A percentile compares a stretch with the other conserved stretches of the same genome.
phyloP scores from a whole-genome alignment of 37 sponge, comb jelly and placozoan species.

The Spongilla lacustris region DNA sequence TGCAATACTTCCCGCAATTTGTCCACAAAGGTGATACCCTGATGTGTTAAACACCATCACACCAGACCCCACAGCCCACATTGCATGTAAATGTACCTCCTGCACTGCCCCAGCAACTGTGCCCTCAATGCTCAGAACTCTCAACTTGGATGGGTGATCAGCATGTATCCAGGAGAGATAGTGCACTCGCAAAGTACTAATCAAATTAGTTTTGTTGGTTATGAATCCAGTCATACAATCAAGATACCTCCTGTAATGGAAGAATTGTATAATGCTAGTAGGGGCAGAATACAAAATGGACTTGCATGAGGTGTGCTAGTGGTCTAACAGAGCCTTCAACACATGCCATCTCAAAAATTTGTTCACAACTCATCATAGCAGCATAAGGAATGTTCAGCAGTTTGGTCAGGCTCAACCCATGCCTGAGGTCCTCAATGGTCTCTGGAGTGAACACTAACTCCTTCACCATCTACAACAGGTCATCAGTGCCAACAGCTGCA shows the following conservation, averaged over 20 bases:
- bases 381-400: background rate
- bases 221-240: background rate
- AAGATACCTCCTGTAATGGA: background rate
- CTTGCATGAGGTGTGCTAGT: background rate
- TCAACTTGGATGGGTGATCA: background rate
- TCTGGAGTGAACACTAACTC: background rate
- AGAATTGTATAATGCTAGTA: background rate
- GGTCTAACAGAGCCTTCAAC: background rate
- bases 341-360: background rate
- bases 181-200: background rate
- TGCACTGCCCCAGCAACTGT: background rate
- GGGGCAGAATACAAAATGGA: no score
- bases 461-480: background rate
- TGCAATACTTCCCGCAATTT: background rate
- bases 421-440: background rate
- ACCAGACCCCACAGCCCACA: background rate
- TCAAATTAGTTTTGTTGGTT: background rate
- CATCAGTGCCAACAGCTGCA: background rate
- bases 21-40: slow-evolving; percentile 27
- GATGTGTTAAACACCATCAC: background rate
- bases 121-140: background rate
- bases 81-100: background rate
- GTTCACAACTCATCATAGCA: background rate
- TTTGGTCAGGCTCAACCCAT: background rate
- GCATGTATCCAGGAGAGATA: background rate